phyloP scores from a whole-genome alignment of 2,797 vertebrate species.

The Heterohyrax brucei region DNA sequence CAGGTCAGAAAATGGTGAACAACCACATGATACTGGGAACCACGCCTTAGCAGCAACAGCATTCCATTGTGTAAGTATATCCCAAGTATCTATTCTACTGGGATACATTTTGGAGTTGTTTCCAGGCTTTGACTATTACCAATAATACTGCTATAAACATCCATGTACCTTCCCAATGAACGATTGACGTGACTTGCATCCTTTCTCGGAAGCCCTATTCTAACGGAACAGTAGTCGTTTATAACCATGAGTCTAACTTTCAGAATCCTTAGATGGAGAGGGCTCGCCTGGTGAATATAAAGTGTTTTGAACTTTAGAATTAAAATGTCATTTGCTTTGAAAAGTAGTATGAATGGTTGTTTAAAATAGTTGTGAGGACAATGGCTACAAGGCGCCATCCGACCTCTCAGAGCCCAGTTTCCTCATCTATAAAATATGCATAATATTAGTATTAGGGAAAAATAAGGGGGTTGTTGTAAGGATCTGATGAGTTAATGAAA shows the following conservation, averaged over 20 bases:
- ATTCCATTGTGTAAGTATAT: not conserved
- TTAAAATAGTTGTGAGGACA: not conserved
- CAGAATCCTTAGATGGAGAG: not conserved
- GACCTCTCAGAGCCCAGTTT: not conserved
- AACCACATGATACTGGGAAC: too few relatives aligned
- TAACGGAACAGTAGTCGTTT: not conserved
- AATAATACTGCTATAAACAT: not conserved
- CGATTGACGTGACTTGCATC: not conserved
- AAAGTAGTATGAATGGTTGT: not conserved
- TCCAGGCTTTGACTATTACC: not conserved
- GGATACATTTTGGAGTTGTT: not conserved
- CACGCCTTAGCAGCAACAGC: not conserved
- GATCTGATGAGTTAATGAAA: constrained; percentile 21
- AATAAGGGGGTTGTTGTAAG: not conserved
- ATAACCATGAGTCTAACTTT: not conserved
- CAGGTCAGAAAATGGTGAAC: too few relatives aligned
- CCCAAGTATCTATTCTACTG: not conserved
- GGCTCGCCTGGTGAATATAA: not conserved
- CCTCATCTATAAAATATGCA: not conserved
- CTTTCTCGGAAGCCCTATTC: not conserved
- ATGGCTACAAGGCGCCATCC: not conserved
- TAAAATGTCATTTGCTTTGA: constrained; percentile 31
- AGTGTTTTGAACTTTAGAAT: constrained; percentile 43
- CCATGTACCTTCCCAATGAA: constrained; percentile 2
- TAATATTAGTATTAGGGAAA: constrained; percentile 6